These are phyloP conservation scores for Microplitis manilae DNA, from an alignment of 2,888 invertebrate genomes.

Conservation along the genomic window DNA sequence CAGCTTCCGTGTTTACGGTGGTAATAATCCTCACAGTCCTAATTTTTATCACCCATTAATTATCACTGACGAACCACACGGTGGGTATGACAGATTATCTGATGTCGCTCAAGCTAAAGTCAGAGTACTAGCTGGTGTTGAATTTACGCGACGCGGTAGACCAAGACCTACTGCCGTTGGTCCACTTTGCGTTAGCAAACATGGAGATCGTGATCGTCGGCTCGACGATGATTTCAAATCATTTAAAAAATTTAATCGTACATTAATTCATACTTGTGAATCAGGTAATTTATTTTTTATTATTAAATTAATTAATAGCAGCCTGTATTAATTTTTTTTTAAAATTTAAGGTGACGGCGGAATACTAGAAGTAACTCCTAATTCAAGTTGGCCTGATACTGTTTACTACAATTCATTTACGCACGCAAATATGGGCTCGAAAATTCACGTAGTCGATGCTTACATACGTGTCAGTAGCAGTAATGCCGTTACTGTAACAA, in stretches of 20 bases:
- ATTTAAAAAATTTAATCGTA: slow-evolving; percentile 89
- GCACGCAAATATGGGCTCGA: slow-evolving; percentile 95
- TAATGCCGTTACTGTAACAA: slow-evolving; percentile 48
- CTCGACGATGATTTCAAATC: slow-evolving; percentile 84
- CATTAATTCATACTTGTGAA: slow-evolving; percentile 81
- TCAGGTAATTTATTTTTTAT: slow-evolving; percentile 64
- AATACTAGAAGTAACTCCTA: slow-evolving; percentile 85
- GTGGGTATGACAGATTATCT: slow-evolving; percentile 84
- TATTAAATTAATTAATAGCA: not conserved
- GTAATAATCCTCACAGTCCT: slow-evolving; percentile 90
- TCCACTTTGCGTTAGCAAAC: slow-evolving; percentile 82
- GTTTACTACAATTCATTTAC: slow-evolving; percentile 96
- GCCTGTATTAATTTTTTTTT: not conserved
- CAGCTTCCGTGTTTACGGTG: slow-evolving; percentile 85
- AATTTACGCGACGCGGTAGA: slow-evolving; percentile 86
- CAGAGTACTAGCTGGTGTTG: slow-evolving; percentile 85
- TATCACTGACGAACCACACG: slow-evolving; percentile 87
- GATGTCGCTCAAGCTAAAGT: slow-evolving; percentile 81
- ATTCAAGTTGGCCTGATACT: slow-evolving; percentile 90
- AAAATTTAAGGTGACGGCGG: slow-evolving; percentile 77
- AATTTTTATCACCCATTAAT: slow-evolving; percentile 91
- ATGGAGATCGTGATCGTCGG: slow-evolving; percentile 80
- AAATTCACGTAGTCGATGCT: slow-evolving; percentile 90
- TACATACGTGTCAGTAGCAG: slow-evolving; percentile 71
- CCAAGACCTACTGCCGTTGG: slow-evolving; percentile 87